phyloP scores from a whole-genome alignment of 2,888 invertebrate genomes.

The Hirtodrosophila trivittata region DNA sequence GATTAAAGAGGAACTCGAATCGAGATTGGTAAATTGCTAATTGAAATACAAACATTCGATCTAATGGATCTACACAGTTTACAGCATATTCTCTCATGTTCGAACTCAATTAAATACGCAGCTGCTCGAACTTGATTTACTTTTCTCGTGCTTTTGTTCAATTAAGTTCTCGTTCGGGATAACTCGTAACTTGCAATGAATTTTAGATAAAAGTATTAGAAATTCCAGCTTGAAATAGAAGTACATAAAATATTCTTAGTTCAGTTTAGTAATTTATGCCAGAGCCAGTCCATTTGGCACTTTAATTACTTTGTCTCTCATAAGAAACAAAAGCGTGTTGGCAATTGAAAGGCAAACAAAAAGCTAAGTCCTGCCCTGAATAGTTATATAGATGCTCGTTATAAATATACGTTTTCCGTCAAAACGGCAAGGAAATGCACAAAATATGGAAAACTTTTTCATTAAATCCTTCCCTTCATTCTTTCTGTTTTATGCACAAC shows the following conservation, averaged over 20 bases:
- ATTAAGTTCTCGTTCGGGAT: no score
- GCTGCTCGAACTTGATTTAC: no score
- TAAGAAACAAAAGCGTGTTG: constrained; percentile 40
- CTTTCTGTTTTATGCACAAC: constrained; percentile 2
- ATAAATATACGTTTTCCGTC: constrained; percentile 21
- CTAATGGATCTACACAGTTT: no score
- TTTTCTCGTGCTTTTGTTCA: no score
- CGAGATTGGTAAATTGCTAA: not conserved
- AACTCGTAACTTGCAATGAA: no score
- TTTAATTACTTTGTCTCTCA: constrained; percentile 18
- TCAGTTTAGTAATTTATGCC: no score
- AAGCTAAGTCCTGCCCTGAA: constrained; percentile 12
- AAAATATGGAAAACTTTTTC: constrained; percentile 38
- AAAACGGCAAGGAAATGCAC: constrained; percentile 26
- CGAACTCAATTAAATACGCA: no score
- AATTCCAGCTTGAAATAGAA: no score
- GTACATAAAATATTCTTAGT: no score
- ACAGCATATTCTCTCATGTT: no score
- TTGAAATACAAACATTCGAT: not conserved
- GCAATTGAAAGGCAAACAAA: constrained; percentile 49
- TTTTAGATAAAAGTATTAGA: no score
- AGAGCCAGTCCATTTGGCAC: not conserved
- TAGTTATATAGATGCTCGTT: constrained; percentile 20
- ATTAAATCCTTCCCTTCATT: constrained; percentile 44
- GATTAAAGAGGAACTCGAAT: no score